Evolutionary conservation across 1,140 invertebrate species (phyloP).

Genomic region (Anastatus disparis): DNA sequence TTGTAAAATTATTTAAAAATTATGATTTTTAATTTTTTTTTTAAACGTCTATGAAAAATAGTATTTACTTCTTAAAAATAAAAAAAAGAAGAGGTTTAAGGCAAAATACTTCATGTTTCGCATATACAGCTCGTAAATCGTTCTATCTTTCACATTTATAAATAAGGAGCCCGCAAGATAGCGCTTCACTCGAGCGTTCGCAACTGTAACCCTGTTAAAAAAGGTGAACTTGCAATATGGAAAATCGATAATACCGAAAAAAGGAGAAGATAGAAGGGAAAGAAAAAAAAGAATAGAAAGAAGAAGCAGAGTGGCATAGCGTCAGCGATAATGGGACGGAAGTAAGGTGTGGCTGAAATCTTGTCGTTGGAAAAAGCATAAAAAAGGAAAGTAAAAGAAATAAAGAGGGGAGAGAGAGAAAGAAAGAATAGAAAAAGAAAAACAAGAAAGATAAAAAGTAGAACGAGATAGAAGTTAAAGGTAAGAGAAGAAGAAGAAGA

Average conservation of each 20-base stretch:
- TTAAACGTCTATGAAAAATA: too few relatives aligned
- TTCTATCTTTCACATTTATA: too few relatives aligned
- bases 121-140: too few relatives aligned
- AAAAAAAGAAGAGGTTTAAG: too few relatives aligned
- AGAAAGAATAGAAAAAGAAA: not conserved
- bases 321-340: slow-evolving; percentile 41
- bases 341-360: slow-evolving; percentile 48
- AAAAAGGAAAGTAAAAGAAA: not conserved
- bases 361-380: slow-evolving; percentile 12
- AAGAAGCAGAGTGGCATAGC: slow-evolving; percentile 18
- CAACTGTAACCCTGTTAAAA: slow-evolving; percentile 16
- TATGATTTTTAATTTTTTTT: too few relatives aligned
- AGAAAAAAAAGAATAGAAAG: too few relatives aligned
- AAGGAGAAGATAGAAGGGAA: too few relatives aligned
- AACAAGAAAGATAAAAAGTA: slow-evolving; percentile 41
- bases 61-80: too few relatives aligned
- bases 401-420: not conserved
- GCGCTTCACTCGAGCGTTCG: too few relatives aligned
- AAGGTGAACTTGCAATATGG: slow-evolving; percentile 14
- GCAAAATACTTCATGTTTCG: too few relatives aligned
- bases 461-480: slow-evolving; percentile 37
- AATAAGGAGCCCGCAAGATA: too few relatives aligned
- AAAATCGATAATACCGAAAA: slow-evolving; percentile 10
- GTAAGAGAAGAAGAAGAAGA: not conserved
- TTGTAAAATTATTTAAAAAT: too few relatives aligned